A percentile compares a stretch with the other conserved stretches of the same genome.
Conservation (phyloP, 2,113 vertebrate genomes). For the Sterna hirundo region DNA sequence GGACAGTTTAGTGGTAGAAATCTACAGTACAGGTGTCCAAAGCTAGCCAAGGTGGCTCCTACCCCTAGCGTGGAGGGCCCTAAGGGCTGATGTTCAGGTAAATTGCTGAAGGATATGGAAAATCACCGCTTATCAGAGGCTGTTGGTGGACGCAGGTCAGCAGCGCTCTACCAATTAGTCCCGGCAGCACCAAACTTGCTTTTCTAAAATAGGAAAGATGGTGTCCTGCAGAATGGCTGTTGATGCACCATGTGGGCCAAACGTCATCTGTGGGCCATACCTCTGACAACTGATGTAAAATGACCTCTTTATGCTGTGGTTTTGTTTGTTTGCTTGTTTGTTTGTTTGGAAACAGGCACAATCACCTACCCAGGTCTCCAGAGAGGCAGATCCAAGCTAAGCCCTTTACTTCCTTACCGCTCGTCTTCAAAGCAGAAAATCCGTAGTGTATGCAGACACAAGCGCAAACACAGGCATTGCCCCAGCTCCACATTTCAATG, state of each 20-base stretch:
- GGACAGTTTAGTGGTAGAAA: background rate
- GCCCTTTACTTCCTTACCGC: background rate
- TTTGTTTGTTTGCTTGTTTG: no score
- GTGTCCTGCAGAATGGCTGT: background rate
- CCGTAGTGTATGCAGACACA: background rate
- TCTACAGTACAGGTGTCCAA: background rate
- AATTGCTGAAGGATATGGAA: background rate
- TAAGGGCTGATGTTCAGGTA: background rate
- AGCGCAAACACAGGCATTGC: background rate
- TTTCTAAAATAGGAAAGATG: background rate
- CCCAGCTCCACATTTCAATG: background rate
- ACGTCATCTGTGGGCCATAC: background rate
- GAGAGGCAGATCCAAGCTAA: background rate
- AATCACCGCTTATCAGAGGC: background rate
- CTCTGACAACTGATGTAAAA: background rate
- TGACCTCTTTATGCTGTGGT: background rate
- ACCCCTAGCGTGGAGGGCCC: no score
- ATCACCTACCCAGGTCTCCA: background rate
- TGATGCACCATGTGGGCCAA: fast-evolving
- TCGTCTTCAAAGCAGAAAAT: background rate
- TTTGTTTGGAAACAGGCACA: background rate
- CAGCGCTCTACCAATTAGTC: background rate
- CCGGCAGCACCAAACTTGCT: background rate
- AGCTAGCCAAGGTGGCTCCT: background rate
- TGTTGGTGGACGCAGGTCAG: background rate